Base-by-base conservation (phyloP, 2,797 vertebrate species). In the Eulemur rubriventer region DNA sequence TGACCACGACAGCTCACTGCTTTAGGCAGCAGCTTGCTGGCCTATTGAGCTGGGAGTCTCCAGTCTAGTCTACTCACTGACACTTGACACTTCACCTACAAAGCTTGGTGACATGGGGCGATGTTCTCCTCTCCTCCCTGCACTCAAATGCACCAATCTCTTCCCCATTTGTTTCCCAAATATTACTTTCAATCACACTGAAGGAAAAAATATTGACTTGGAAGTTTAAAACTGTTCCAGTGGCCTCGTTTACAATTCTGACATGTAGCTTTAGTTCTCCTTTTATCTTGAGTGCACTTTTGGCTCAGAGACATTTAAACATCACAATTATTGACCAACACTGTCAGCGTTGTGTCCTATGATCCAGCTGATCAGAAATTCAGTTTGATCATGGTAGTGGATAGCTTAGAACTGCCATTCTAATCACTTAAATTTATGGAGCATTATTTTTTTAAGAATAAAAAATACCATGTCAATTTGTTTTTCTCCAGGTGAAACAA, bases 231-330 rank as follows among this genome's bases (percentile, higher is more conserved):
- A 65, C 50, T 86, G 52, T 84, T 63, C 33, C 22, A 43, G 33
- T 67, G 82, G 78, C 8, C 55, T 78, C 46, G 35, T 48, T 72
- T 65, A 83, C 87, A 93, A 43, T 85, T 57, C 61, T 73, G 46
- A 70, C 57, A 41, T 28, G 57, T 18, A 48, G 22, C 7, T 46
- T 65, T 7, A 20, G 16, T 5, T 65, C 69, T 78, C 33, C n/a
- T 86, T 94, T 76, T 63, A 43, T 35, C 75, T 78, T 59, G 85
- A 65, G 81, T 7, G 9, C 20, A 50, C 50, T 89, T 82, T 17
- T 24, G 85, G 55, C 61, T 33, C 61, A 41, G 70, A 12, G 28
- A 26, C 28, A n/a, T 67, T 87, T 26, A 52, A 97, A 76, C 28
- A 52, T 9, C 41, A 38, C 11, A 7, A 20, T 30, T 22, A 81